Evolutionary conservation across 2,888 invertebrate species (phyloP).

Genomic region (Nomada ferruginata): DNA sequence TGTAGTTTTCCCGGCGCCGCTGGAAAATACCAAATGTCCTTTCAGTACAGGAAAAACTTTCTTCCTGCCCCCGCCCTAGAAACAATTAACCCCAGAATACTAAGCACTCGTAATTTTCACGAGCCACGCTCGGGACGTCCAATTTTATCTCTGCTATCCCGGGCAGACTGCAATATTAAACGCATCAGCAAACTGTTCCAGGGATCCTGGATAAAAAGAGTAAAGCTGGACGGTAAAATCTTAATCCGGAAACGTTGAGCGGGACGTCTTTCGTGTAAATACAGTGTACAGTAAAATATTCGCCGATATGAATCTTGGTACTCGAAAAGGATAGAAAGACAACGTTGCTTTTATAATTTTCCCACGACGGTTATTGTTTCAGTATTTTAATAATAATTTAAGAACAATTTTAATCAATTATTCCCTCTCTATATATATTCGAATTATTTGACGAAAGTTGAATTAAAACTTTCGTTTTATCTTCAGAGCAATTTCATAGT

Average conservation of each 20-base stretch:
- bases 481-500: too few species aligned
- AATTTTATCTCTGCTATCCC: slow-evolving; percentile 5
- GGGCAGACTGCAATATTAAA: slow-evolving; percentile 23
- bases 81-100: slow-evolving; percentile 50
- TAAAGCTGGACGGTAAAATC: slow-evolving; percentile 11
- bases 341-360: too few species aligned
- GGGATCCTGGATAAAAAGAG: neutral
- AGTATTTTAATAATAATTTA: too few species aligned
- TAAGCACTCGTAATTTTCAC: slow-evolving; percentile 32
- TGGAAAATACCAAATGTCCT: slow-evolving; percentile 79
- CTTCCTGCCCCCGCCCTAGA: neutral
- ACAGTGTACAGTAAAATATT: neutral
- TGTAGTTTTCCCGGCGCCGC: slow-evolving; percentile 92
- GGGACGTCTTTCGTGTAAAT: neutral
- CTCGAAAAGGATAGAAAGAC: neutral
- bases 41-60: slow-evolving; percentile 17
- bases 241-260: slow-evolving; percentile 9
- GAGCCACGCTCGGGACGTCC: slow-evolving; percentile 1
- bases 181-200: slow-evolving; percentile 10
- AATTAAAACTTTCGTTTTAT: too few species aligned
- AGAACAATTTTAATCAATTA: too few species aligned
- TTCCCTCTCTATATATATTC: too few species aligned
- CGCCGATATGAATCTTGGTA: neutral
- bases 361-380: too few species aligned
- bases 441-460: too few species aligned